Percentiles rank a stretch among this genome's conserved stretches.
These are phyloP conservation scores for Tinea semifulvella DNA, from an alignment of 2,888 invertebrate genomes.

Conservation along the genomic window DNA sequence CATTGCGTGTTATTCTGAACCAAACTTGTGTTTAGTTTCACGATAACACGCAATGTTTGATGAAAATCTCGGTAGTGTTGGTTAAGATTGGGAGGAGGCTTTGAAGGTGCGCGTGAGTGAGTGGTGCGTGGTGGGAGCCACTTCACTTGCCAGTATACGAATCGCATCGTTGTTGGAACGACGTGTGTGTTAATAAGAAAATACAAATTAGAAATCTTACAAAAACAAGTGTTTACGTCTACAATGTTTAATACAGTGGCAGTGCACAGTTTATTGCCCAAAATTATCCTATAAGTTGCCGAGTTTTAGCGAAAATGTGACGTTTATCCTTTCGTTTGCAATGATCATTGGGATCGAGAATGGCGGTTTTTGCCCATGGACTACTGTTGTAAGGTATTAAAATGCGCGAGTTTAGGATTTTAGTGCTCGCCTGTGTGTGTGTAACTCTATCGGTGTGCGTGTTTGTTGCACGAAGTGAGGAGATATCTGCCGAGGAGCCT, in stretches of 20 bases:
- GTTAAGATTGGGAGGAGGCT: too few species aligned
- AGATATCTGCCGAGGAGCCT: background rate
- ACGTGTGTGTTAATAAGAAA: background rate
- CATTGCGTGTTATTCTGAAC: too few species aligned
- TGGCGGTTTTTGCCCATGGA: constrained; percentile 1
- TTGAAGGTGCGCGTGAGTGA: background rate
- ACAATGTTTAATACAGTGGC: background rate
- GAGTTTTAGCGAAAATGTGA: constrained; percentile 8
- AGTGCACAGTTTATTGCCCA: background rate
- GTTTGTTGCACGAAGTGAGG: background rate
- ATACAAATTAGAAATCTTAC: constrained; percentile 8
- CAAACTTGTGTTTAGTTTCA: too few species aligned
- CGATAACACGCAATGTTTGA: too few species aligned
- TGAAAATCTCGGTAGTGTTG: too few species aligned
- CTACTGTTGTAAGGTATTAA: constrained; percentile 7
- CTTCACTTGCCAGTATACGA: too few species aligned
- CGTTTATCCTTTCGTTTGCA: background rate
- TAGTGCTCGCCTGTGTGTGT: constrained; percentile 7
- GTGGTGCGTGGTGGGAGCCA: constrained; percentile 1
- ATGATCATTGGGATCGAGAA: constrained; percentile 2
- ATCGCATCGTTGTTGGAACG: too few species aligned
- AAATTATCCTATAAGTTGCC: background rate
- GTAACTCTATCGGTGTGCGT: background rate
- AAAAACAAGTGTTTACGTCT: constrained; percentile 7
- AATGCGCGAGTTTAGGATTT: constrained; percentile 10